These are phyloP conservation scores for Erethizon dorsatum DNA, from an alignment of 2,797 vertebrate genomes.

Conservation along the genomic window DNA sequence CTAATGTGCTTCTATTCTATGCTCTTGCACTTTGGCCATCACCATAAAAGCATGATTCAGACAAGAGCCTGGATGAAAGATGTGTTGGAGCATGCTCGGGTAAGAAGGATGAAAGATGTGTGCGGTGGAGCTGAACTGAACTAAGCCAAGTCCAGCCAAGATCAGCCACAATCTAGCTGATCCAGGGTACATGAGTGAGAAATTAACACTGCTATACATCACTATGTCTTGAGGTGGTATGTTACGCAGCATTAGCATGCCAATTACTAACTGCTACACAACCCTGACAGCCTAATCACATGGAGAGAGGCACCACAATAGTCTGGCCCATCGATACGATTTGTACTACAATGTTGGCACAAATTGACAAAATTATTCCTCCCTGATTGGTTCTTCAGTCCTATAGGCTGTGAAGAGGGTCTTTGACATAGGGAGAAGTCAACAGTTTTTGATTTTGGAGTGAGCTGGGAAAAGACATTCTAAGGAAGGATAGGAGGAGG, in stretches of 20 bases:
- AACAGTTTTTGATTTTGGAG: not conserved
- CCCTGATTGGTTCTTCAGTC: not conserved
- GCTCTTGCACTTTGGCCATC: not conserved
- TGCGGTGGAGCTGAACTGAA: not conserved
- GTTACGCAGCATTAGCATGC: constrained; percentile 26
- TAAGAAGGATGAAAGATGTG: not conserved
- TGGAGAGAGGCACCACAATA: not conserved
- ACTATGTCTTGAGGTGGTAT: not conserved
- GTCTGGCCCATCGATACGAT: not conserved
- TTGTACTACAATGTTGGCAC: not conserved
- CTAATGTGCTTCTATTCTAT: constrained; percentile 21
- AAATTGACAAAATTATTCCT: not conserved
- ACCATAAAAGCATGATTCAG: not conserved
- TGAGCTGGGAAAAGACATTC: not conserved
- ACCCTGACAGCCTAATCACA: not conserved
- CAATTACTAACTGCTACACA: constrained; percentile 31
- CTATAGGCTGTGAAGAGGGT: not conserved
- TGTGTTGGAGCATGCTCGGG: not conserved
- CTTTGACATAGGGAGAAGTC: not conserved
- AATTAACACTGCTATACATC: not conserved
- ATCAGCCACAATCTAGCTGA: constrained; percentile 20
- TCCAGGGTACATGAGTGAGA: not conserved
- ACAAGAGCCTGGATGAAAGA: not conserved
- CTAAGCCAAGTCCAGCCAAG: not conserved
- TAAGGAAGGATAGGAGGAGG: not conserved